A percentile compares a stretch with the other conserved stretches of the same genome.
These are phyloP conservation scores for Arnoldichthys spilopterus DNA, from an alignment of 2,797 vertebrate genomes.

Conservation along the genomic window DNA sequence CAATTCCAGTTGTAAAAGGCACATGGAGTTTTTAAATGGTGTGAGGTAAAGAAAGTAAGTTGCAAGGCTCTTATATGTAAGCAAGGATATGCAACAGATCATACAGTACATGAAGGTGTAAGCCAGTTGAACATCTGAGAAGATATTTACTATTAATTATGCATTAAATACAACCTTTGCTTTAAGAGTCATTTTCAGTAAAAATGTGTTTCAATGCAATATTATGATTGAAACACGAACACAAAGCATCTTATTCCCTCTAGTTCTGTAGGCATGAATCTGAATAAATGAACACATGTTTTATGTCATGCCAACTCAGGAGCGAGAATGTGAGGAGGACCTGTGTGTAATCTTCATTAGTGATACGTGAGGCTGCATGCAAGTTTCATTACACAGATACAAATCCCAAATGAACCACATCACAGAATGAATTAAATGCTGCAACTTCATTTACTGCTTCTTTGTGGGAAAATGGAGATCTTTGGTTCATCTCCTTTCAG, in stretches of 20 bases:
- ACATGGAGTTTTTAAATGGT: background rate
- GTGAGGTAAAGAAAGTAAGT: no score
- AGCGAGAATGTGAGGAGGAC: background rate
- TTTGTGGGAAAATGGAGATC: background rate
- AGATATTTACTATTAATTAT: conserved; percentile 18
- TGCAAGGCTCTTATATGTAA: background rate
- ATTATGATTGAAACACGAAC: conserved; percentile 34
- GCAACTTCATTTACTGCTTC: conserved; percentile 2
- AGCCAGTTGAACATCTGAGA: conserved; percentile 7
- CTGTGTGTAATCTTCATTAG: conserved; percentile 23
- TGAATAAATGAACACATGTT: conserved; percentile 43
- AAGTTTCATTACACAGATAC: conserved; percentile 12
- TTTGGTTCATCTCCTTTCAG: conserved; percentile 46
- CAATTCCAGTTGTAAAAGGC: no score
- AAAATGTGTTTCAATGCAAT: conserved; percentile 36
- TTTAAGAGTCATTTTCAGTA: conserved; percentile 32
- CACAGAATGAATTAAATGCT: conserved; percentile 1
- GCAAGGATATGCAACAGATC: background rate
- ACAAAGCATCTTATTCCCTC: conserved; percentile 32
- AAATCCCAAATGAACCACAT: conserved; percentile 8
- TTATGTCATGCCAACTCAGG: conserved; percentile 10
- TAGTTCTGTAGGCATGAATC: conserved; percentile 30
- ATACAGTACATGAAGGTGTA: background rate
- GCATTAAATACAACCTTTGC: conserved; percentile 22
- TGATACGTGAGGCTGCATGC: conserved; percentile 3